These are phyloP conservation scores for Oligia fasciuncula DNA, from an alignment of 2,888 invertebrate genomes.

Conservation along the genomic window DNA sequence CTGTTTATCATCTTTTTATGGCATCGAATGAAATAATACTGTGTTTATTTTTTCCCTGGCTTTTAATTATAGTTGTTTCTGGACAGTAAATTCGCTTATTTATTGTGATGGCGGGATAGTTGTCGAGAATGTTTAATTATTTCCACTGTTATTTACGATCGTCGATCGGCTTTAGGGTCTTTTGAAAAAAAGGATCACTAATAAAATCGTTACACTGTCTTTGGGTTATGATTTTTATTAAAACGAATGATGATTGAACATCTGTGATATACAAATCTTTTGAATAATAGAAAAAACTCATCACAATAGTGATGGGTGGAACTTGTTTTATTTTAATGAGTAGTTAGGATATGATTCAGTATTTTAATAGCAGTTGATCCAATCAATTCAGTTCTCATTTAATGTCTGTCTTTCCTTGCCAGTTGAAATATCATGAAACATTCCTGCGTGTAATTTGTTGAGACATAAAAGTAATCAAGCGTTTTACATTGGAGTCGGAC, in stretches of 20 bases:
- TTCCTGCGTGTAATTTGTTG: slow-evolving; percentile 47
- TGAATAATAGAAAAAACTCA: slow-evolving; percentile 38
- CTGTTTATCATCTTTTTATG: slow-evolving; percentile 82
- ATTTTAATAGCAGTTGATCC: slow-evolving; percentile 21
- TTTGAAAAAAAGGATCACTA: slow-evolving; percentile 58
- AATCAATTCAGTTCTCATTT: slow-evolving; percentile 32
- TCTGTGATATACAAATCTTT: slow-evolving; percentile 60
- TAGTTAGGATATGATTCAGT: slow-evolving; percentile 14
- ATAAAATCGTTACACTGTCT: slow-evolving; percentile 60
- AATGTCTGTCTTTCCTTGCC: background rate
- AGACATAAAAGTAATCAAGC: slow-evolving; percentile 43
- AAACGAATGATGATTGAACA: slow-evolving; percentile 62
- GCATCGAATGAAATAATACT: slow-evolving; percentile 73
- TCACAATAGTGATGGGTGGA: slow-evolving; percentile 20
- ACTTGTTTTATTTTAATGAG: slow-evolving; percentile 20
- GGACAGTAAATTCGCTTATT: slow-evolving; percentile 68
- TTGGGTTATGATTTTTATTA: slow-evolving; percentile 59
- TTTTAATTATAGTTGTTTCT: slow-evolving; percentile 72
- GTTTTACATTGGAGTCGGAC: slow-evolving; percentile 32
- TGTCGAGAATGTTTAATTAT: slow-evolving; percentile 66
- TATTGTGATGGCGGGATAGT: slow-evolving; percentile 63
- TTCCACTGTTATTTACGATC: slow-evolving; percentile 59
- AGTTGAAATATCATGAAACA: slow-evolving; percentile 38
- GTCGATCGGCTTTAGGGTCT: slow-evolving; percentile 51
- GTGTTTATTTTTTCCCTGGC: slow-evolving; percentile 65